Percentiles rank a stretch among this genome's conserved stretches.
phyloP scores from a whole-genome alignment of 2,113 vertebrate genomes.

The Ibidorhyncha struthersii region DNA sequence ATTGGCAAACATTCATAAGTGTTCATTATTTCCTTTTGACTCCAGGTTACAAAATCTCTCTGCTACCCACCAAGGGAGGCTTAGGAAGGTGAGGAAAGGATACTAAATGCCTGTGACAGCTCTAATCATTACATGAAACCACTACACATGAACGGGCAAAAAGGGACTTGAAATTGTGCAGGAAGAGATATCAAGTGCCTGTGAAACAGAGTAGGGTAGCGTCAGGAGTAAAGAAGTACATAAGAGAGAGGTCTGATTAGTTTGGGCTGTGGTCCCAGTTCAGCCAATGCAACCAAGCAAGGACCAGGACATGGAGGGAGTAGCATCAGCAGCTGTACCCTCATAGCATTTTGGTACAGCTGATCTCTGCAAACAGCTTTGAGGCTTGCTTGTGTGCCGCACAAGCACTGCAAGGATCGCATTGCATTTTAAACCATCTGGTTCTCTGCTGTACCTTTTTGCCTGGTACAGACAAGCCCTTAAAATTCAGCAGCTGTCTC shows the following conservation, averaged over 20 bases:
- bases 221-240: background rate
- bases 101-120: background rate
- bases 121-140: background rate
- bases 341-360: background rate
- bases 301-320: background rate
- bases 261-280: background rate
- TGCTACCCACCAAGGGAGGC: background rate
- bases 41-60: background rate
- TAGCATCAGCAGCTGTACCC: background rate
- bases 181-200: background rate
- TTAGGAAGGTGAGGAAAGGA: background rate
- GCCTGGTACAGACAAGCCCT: background rate
- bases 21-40: background rate
- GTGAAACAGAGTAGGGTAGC: accelerated
- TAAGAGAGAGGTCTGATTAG: background rate
- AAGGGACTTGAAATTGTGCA: background rate
- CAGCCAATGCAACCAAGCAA: accelerated
- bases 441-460: background rate
- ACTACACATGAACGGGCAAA: background rate
- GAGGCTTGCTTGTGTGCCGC: background rate
- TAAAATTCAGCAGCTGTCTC: background rate
- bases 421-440: background rate
- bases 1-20: accelerated
- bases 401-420: background rate
- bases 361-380: background rate